Conservation (phyloP, 2,888 invertebrate species). For the Brachyptera risi region DNA sequence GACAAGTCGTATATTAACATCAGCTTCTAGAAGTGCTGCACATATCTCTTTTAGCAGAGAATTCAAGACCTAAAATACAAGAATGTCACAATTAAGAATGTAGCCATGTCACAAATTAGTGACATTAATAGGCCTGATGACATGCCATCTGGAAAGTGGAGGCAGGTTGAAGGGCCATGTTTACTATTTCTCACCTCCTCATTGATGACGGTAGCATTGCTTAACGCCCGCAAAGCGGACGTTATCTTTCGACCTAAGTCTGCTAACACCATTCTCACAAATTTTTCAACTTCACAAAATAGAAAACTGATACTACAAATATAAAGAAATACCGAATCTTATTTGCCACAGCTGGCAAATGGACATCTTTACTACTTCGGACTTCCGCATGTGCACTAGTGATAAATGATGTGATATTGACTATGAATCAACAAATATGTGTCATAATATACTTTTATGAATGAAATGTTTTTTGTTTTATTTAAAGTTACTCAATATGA, state of each 20-base stretch:
- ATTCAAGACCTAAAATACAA: slow-evolving; percentile 76
- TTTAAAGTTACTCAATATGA: no score
- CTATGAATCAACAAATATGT: neutral
- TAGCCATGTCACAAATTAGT: neutral
- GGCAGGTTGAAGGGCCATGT: no score
- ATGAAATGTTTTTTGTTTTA: no score
- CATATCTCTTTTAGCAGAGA: slow-evolving; percentile 99
- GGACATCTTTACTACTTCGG: neutral
- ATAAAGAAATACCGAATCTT: neutral
- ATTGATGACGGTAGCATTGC: slow-evolving; percentile 97
- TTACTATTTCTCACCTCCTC: slow-evolving; percentile 69
- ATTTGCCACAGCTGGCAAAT: slow-evolving; percentile 1
- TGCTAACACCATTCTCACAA: slow-evolving; percentile 88
- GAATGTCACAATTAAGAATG: neutral
- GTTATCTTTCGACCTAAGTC: slow-evolving; percentile 99
- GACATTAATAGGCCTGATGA: neutral
- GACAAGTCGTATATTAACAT: slow-evolving; percentile 92
- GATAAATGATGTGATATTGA: no score
- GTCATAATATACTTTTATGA: neutral
- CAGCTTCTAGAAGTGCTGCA: slow-evolving; percentile 94
- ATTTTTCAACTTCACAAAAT: slow-evolving; percentile 12
- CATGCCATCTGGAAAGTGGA: neutral
- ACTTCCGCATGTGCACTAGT: neutral
- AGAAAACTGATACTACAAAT: neutral
- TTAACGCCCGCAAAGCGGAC: slow-evolving; percentile 93